These are phyloP conservation scores for Catalaphyllia jardinei DNA, from an alignment of 64 coral and sea anemone species.

Conservation along the genomic window DNA sequence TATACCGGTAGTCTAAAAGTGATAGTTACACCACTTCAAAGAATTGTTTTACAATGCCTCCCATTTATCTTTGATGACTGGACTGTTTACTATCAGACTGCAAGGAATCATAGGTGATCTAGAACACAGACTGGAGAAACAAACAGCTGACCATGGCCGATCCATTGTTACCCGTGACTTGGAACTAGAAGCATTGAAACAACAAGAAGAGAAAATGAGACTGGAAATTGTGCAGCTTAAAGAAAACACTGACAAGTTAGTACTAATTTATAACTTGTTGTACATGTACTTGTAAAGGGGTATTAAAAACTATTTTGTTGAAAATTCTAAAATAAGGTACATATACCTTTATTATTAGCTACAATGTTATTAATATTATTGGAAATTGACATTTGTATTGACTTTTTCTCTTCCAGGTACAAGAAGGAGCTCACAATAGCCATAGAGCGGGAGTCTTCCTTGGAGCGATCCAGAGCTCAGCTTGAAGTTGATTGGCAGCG, in stretches of 20 bases:
- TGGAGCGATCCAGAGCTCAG: slow-evolving; percentile 81
- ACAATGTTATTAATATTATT: no score
- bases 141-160: slow-evolving; percentile 54
- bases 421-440: slow-evolving; percentile 85
- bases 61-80: not conserved
- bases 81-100: slow-evolving; percentile 40
- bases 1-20: no score
- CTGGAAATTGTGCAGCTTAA: slow-evolving; percentile 78
- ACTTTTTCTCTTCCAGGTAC: slow-evolving; percentile 54
- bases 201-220: slow-evolving; percentile 91
- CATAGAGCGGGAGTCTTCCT: slow-evolving; percentile 80
- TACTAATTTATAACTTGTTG: not conserved
- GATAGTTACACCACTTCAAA: no score
- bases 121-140: slow-evolving; percentile 61
- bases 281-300: no score
- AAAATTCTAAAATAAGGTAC: no score
- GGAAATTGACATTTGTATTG: no score
- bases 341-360: no score
- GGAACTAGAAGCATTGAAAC: slow-evolving; percentile 82
- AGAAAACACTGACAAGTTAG: slow-evolving; percentile 76
- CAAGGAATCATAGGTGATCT: slow-evolving; percentile 61
- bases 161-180: slow-evolving; percentile 80
- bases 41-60: not conserved
- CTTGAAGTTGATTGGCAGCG: slow-evolving; percentile 94
- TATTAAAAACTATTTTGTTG: no score